Evolutionary conservation across 2,113 vertebrate genomes (phyloP).

Genomic region (Otus sunia): DNA sequence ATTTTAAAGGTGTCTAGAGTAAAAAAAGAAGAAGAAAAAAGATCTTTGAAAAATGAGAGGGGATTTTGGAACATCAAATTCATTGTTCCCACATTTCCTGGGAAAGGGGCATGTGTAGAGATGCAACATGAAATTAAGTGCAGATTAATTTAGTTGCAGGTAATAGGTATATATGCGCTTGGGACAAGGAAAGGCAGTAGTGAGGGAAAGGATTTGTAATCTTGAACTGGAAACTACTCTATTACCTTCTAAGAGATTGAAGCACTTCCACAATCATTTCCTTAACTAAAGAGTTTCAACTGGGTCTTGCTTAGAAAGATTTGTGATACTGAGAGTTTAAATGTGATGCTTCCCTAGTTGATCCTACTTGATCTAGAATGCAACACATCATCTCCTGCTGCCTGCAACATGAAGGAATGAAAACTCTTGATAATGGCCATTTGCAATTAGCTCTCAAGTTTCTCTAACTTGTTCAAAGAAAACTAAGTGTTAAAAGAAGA

Average conservation of each 20-base stretch:
- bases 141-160: background rate
- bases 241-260: background rate
- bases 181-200: background rate
- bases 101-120: background rate
- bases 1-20: background rate
- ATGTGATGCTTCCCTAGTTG: background rate
- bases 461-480: constrained; percentile 68
- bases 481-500: constrained; percentile 27
- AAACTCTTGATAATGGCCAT: constrained; percentile 30
- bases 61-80: background rate
- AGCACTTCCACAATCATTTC: background rate
- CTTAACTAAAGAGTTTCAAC: background rate
- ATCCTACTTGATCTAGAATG: background rate
- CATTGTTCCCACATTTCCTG: background rate
- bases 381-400: background rate
- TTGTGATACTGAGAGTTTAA: background rate
- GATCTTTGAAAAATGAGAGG: background rate
- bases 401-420: constrained; percentile 71
- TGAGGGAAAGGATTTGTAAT: background rate
- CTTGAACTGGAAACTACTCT: background rate
- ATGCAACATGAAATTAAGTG: background rate
- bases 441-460: constrained; percentile 76
- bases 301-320: background rate
- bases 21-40: background rate
- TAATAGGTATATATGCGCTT: background rate